phyloP scores from a whole-genome alignment of 2,113 vertebrate genomes.

The Channa maculata region DNA sequence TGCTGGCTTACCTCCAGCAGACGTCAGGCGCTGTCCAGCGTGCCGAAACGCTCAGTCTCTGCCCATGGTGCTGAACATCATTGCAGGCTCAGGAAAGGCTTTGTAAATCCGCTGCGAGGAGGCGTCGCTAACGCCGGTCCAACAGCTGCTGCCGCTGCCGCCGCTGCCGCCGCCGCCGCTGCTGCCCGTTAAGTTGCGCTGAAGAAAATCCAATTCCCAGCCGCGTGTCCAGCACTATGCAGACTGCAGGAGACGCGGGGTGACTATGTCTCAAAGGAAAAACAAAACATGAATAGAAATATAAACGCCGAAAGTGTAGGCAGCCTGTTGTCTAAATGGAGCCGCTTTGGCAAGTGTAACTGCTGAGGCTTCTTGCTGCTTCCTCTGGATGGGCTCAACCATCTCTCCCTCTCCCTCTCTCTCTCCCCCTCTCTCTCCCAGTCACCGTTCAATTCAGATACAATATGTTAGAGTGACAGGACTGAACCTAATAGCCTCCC shows the following conservation, averaged over 20 bases:
- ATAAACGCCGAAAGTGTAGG: slow-evolving; percentile 16
- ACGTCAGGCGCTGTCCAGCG: slow-evolving; percentile 47
- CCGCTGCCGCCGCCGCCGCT: too few relatives aligned
- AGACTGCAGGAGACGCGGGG: background rate
- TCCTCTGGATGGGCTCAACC: slow-evolving; percentile 59
- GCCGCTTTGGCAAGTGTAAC: slow-evolving; percentile 65
- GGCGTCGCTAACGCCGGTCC: slow-evolving; percentile 53
- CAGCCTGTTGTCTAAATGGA: slow-evolving; percentile 46
- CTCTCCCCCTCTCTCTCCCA: slow-evolving; percentile 43
- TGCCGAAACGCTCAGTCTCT: slow-evolving; percentile 48
- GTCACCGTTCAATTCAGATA: slow-evolving; percentile 53
- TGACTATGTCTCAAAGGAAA: slow-evolving; percentile 7
- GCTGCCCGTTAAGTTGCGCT: slow-evolving; percentile 54
- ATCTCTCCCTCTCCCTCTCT: slow-evolving; percentile 26
- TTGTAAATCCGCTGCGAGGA: slow-evolving; percentile 76
- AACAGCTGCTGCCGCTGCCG: slow-evolving; percentile 34
- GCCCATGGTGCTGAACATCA: slow-evolving; percentile 65
- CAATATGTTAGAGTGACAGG: slow-evolving; percentile 57
- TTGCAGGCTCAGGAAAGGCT: slow-evolving; percentile 52
- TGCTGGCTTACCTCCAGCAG: slow-evolving; percentile 51
- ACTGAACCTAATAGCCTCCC: slow-evolving; percentile 18
- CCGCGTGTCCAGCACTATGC: slow-evolving; percentile 15
- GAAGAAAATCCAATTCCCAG: slow-evolving; percentile 52
- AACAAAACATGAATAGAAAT: slow-evolving; percentile 13
- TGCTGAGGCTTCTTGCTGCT: slow-evolving; percentile 67